These are phyloP conservation scores for Itoplectis maculator DNA, from an alignment of 2,888 invertebrate species.

Conservation along the genomic window DNA sequence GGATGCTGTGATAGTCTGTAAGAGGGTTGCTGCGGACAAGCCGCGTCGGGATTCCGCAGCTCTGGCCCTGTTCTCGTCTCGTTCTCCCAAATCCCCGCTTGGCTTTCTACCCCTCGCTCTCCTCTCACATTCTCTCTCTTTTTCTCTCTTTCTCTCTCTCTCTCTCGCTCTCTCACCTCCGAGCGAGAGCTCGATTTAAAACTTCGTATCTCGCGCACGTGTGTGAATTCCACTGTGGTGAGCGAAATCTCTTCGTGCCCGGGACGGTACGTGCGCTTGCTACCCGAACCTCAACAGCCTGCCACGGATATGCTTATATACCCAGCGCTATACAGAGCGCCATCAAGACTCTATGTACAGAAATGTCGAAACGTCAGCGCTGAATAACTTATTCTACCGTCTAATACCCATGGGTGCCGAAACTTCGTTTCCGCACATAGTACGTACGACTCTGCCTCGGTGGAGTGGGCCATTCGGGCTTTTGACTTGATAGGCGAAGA, in stretches of 20 bases:
- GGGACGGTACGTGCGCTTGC: constrained; percentile 31
- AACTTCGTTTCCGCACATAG: constrained; percentile 15
- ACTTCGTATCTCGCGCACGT: constrained; percentile 57
- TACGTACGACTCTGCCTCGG: neutral
- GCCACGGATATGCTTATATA: constrained; percentile 21
- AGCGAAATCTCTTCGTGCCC: constrained; percentile 34
- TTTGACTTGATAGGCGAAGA: constrained; percentile 17
- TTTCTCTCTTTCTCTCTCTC: neutral
- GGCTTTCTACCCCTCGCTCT: constrained; percentile 8
- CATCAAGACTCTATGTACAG: constrained; percentile 16
- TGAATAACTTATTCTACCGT: constrained; percentile 24
- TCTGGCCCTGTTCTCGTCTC: constrained; percentile 12
- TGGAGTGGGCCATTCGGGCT: constrained; percentile 4
- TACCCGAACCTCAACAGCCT: constrained; percentile 23
- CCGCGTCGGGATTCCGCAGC: constrained; percentile 7
- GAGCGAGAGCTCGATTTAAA: constrained; percentile 54
- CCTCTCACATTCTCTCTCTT: neutral
- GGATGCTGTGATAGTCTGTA: constrained; percentile 44
- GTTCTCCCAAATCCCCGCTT: constrained; percentile 10
- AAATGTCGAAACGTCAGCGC: constrained; percentile 23
- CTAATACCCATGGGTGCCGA: constrained; percentile 11
- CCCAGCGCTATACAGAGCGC: neutral
- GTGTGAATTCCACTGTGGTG: constrained; percentile 54
- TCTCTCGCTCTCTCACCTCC: neutral
- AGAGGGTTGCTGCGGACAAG: constrained; percentile 8